Conservation (phyloP, 2,888 invertebrate genomes). For the Hemaris fuciformis region DNA sequence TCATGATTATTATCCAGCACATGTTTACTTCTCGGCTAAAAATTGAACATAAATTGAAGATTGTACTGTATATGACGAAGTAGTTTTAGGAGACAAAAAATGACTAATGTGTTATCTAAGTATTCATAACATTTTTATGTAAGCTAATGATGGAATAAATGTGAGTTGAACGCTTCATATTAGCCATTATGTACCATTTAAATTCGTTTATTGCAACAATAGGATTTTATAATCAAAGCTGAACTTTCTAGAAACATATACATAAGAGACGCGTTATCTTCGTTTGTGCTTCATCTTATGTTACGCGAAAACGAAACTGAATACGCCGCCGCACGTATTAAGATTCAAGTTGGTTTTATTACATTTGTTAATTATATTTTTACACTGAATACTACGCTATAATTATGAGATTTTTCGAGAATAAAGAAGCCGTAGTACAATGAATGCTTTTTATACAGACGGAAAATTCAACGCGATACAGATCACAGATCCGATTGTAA, state of each 20-base stretch:
- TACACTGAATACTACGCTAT: neutral
- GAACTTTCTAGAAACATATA: neutral
- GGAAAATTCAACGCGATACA: no score
- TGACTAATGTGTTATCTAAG: neutral
- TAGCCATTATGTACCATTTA: neutral
- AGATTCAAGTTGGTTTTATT: neutral
- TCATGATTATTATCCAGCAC: no score
- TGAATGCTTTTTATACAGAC: no score
- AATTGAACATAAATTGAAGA: no score
- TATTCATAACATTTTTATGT: neutral
- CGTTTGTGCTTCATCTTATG: neutral
- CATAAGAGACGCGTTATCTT: neutral
- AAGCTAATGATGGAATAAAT: neutral
- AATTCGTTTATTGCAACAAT: neutral
- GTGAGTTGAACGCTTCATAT: neutral
- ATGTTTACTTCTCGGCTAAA: no score
- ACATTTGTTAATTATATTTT: neutral
- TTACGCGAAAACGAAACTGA: constrained; percentile 5
- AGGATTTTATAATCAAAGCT: neutral
- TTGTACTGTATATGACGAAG: no score
- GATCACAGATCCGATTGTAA: no score
- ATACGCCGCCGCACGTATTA: constrained; percentile 1
- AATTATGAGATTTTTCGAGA: no score
- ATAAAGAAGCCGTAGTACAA: no score
- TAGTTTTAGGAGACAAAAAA: no score